phyloP scores from a whole-genome alignment of 2,113 vertebrate species.

The Spermophilus dauricus region DNA sequence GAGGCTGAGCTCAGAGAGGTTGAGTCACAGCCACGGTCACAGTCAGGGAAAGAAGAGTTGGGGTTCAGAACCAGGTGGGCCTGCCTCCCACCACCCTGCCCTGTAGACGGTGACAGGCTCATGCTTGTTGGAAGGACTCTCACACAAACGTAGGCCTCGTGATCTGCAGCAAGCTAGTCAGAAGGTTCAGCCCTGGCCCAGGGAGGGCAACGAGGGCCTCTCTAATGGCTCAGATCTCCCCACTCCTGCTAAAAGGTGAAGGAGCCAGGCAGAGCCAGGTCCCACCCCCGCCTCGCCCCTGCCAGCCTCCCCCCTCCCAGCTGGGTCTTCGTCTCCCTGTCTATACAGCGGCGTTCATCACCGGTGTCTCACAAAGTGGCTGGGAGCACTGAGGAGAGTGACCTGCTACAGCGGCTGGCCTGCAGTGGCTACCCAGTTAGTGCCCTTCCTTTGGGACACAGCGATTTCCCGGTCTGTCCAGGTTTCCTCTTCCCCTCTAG shows the following conservation, averaged over 20 bases:
- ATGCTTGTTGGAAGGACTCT: fast-evolving
- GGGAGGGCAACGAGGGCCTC: not conserved
- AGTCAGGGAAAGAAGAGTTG: not conserved
- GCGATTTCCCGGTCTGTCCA: not conserved
- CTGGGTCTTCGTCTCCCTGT: not conserved
- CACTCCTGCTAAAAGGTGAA: not conserved
- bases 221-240: not conserved
- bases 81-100: not conserved
- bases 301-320: not conserved
- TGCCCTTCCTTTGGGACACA: not conserved
- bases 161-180: too few relatives aligned
- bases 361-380: not conserved
- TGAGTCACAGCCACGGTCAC: not conserved
- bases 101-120: not conserved
- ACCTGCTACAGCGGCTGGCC: not conserved
- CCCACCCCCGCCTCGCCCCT: not conserved
- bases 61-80: not conserved
- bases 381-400: not conserved
- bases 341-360: not conserved
- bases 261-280: not conserved
- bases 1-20: slow-evolving; percentile 8
- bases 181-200: not conserved
- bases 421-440: not conserved
- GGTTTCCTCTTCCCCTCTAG: not conserved
- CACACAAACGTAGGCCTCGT: not conserved